Percentiles rank a stretch among this genome's conserved stretches.
Evolutionary conservation across 2,113 vertebrate species (phyloP).

Genomic region (Ictalurus punctatus): DNA sequence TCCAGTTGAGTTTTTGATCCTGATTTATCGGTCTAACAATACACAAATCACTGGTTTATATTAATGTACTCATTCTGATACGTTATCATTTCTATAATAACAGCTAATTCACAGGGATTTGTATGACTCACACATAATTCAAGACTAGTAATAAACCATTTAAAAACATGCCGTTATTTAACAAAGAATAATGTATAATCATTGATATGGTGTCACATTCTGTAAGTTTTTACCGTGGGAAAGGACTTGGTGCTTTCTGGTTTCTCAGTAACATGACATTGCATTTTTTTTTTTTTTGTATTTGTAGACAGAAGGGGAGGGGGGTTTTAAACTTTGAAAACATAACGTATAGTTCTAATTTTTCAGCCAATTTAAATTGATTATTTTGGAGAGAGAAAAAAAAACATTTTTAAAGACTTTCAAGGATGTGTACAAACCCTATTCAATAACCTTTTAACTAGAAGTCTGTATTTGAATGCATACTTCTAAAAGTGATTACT

Average conservation of each 20-base stretch:
- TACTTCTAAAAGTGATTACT: not conserved
- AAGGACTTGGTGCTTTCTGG: not conserved
- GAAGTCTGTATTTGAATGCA: not conserved
- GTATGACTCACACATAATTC: not conserved
- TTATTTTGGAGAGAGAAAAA: not conserved
- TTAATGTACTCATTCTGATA: not conserved
- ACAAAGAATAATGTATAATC: not conserved
- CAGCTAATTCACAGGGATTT: not conserved
- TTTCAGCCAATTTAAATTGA: too few relatives aligned
- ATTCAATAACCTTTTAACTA: not conserved
- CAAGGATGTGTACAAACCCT: not conserved
- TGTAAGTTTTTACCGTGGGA: not conserved
- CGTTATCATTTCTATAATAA: not conserved
- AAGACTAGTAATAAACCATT: not conserved
- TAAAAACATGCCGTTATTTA: not conserved
- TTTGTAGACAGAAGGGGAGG: not conserved
- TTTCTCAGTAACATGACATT: not conserved
- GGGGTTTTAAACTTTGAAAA: too few relatives aligned
- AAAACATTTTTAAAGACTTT: not conserved
- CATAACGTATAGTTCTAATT: too few relatives aligned
- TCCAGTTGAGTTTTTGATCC: too few relatives aligned
- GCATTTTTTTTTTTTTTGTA: too few relatives aligned
- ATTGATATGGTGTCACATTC: not conserved
- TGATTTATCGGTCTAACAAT: not conserved
- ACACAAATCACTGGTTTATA: not conserved